Evolutionary conservation across 2,797 vertebrate genomes (phyloP), one percentile per base, ranked within the genome.

Genomic region (Sebastes minor): DNA sequence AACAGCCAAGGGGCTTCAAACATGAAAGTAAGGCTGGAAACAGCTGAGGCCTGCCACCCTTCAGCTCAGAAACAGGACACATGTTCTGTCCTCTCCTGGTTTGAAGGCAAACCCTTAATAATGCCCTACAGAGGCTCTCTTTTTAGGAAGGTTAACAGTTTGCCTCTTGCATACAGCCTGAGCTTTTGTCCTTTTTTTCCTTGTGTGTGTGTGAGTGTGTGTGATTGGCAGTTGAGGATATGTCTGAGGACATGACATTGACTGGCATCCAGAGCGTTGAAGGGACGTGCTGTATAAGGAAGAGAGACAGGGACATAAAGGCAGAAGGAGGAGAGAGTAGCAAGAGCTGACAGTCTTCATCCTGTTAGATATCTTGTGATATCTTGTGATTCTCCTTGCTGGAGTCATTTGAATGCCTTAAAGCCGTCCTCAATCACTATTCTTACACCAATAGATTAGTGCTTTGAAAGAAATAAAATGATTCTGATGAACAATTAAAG

Each of bases 161-260:
- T 75, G 49, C 71, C 67, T 83, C 59, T 68, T 82, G 76, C 85
- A 72, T 68, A 32, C 59, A 82, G 49, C 78, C 76, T 61, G 10
- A 74, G 67, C 53, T 69, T 74, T 74, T 77, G 55, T 76, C 62
- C 20, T 75, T 56, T 64, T 73, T 65, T 1, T 16, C 20, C 14
- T 42, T 59, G 57, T 55, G 23, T 67, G 2, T 13, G 35, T 35
- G 33, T 13, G 11, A 2, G 38, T 33, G 27, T 55, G 57, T 9
- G 57, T 84, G 86, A 80, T 71, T 81, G 84, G 25, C 66, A 56
- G 53, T 78, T 80, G 2, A 10, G 59, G 74, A 79, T 28, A 85
- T 78, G 42, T 76, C 72, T 38, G 57, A 46, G 55, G 81, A 68
- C 59, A 2, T 74, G 71, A 72, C 69, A 67, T 46, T 74, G 76